These are phyloP conservation scores for Riparia riparia DNA, from an alignment of 2,113 vertebrate genomes.

Conservation along the genomic window DNA sequence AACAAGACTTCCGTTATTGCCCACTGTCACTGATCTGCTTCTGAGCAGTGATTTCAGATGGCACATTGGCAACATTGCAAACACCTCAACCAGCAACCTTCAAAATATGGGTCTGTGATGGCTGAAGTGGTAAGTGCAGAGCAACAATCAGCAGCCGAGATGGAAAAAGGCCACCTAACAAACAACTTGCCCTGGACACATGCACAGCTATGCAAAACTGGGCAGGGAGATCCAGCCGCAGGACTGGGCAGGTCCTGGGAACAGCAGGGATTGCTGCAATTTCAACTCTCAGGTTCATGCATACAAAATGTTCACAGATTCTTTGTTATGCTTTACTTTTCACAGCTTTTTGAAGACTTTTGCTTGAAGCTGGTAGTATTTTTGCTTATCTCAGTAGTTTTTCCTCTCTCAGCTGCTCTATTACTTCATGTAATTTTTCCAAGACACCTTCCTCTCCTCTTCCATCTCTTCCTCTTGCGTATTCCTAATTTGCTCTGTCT, in stretches of 20 bases:
- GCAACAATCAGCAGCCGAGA: neutral
- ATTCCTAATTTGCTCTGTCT: neutral
- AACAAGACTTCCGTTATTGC: neutral
- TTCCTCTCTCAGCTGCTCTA: neutral
- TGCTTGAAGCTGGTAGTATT: neutral
- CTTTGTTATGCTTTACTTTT: neutral
- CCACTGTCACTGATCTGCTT: neutral
- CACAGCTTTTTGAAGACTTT: neutral
- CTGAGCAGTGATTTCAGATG: neutral
- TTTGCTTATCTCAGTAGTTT: neutral
- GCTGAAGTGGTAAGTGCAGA: neutral
- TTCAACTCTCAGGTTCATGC: neutral
- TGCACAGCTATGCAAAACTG: neutral
- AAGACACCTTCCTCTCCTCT: neutral
- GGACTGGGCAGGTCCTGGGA: neutral
- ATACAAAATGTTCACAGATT: neutral
- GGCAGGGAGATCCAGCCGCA: neutral
- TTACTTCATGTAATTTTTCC: neutral
- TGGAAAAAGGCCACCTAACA: neutral
- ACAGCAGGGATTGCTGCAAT: neutral
- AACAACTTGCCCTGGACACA: neutral
- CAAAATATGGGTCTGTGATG: neutral
- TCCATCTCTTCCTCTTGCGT: neutral
- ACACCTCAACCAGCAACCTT: neutral
- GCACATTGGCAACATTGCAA: neutral